Evolutionary conservation across 2,888 invertebrate species (phyloP).

Genomic region (Himalopsyche kuldschensis): DNA sequence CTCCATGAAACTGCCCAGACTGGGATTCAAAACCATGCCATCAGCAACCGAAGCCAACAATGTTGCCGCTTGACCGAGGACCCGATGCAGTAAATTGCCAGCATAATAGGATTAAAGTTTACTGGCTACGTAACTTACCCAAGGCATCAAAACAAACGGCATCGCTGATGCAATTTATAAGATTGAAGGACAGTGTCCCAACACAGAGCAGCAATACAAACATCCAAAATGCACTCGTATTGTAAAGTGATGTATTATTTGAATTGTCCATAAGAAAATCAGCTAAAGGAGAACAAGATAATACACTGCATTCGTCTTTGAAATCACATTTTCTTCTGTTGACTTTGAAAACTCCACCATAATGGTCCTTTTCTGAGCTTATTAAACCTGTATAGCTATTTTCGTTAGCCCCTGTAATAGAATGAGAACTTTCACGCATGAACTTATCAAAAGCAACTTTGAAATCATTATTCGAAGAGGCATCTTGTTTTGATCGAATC

Average conservation of each 20-base stretch:
- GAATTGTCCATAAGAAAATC: neutral
- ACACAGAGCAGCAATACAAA: conserved; percentile 72
- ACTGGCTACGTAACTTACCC: conserved; percentile 55
- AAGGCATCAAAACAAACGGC: conserved; percentile 88
- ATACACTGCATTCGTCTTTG: neutral
- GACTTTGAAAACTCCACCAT: neutral
- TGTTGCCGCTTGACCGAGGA: no score
- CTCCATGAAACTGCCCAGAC: no score
- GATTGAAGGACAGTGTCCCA: conserved; percentile 80
- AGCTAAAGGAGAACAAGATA: neutral
- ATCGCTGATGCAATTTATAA: conserved; percentile 84
- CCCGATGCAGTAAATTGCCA: no score
- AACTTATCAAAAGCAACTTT: neutral
- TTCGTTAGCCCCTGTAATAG: neutral
- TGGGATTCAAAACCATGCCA: no score
- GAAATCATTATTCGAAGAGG: neutral
- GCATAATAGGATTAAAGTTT: neutral
- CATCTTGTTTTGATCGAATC: neutral
- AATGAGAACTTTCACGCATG: neutral
- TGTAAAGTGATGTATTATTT: neutral
- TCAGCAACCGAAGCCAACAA: no score
- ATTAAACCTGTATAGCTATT: neutral
- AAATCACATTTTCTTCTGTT: neutral
- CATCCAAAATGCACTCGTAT: conserved; percentile 64
- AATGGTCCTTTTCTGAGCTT: neutral